Evolutionary conservation across 2,797 vertebrate genomes (phyloP).

Genomic region (Garrulus glandarius): DNA sequence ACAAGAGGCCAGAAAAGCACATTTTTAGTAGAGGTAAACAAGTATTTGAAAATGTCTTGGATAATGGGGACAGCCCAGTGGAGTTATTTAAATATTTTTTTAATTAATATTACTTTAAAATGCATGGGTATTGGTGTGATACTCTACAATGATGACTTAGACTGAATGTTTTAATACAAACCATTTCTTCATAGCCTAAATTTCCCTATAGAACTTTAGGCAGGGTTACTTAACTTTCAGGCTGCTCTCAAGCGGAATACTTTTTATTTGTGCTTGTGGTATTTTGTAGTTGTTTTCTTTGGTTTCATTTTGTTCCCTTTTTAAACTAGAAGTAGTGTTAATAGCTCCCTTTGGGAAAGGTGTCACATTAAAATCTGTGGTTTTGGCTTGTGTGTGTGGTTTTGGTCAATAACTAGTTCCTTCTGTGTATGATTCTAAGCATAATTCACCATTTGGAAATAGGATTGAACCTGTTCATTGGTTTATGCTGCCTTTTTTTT

Average conservation of each 20-base stretch:
- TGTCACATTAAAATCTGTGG: background rate
- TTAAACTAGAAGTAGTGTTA: background rate
- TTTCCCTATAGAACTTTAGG: background rate
- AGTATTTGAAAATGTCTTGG: background rate
- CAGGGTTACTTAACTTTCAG: background rate
- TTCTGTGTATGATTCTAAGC: background rate
- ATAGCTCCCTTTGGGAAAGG: background rate
- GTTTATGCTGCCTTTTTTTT: background rate
- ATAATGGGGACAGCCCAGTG: background rate
- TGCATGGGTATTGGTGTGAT: background rate
- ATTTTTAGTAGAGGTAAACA: background rate
- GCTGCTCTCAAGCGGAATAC: background rate
- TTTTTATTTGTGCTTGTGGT: background rate
- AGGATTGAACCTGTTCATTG: background rate
- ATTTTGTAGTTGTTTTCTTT: background rate
- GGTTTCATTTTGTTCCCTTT: background rate
- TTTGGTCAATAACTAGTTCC: background rate
- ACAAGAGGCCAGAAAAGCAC: background rate
- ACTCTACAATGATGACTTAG: background rate
- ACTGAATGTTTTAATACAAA: background rate
- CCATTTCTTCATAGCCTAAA: background rate
- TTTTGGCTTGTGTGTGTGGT: rapidly evolving
- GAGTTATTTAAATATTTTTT: background rate
- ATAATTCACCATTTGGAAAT: background rate
- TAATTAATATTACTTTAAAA: background rate